These are phyloP conservation scores for Podarcis lilfordi DNA, from an alignment of 2,797 vertebrate genomes.

Conservation along the genomic window DNA sequence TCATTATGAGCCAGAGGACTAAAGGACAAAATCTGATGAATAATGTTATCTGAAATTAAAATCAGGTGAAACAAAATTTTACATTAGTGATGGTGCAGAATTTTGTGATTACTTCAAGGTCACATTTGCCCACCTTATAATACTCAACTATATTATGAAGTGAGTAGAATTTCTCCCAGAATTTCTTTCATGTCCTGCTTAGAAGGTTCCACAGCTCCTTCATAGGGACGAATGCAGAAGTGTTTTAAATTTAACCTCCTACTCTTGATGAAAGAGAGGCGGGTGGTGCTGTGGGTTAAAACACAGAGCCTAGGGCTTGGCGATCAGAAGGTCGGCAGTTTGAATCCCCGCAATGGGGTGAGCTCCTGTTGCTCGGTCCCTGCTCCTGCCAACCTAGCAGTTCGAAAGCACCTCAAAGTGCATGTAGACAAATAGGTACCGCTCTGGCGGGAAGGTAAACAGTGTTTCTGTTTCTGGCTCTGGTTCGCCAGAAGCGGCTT, in stretches of 20 bases:
- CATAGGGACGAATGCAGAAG: background rate
- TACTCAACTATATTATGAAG: background rate
- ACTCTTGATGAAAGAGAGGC: background rate
- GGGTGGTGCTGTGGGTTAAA: too few species aligned
- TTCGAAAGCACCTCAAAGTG: too few species aligned
- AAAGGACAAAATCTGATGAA: background rate
- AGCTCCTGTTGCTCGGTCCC: too few species aligned
- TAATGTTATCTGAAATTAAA: background rate
- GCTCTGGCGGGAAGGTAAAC: too few species aligned
- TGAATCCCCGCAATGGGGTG: too few species aligned
- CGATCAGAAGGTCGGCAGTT: too few species aligned
- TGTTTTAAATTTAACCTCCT: background rate
- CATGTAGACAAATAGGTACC: too few species aligned
- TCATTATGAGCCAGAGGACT: background rate
- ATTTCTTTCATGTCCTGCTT: background rate
- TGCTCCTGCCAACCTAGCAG: too few species aligned
- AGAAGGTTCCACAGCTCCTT: background rate
- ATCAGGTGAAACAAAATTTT: background rate
- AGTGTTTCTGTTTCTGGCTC: too few species aligned
- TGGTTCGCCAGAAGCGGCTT: too few species aligned
- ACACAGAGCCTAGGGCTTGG: too few species aligned
- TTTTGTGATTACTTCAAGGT: background rate
- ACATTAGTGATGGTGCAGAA: background rate
- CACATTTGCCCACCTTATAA: background rate
- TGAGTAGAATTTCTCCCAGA: background rate